Evolutionary conservation across 2,888 invertebrate genomes (phyloP).

Genomic region (Calephelis perditalis): DNA sequence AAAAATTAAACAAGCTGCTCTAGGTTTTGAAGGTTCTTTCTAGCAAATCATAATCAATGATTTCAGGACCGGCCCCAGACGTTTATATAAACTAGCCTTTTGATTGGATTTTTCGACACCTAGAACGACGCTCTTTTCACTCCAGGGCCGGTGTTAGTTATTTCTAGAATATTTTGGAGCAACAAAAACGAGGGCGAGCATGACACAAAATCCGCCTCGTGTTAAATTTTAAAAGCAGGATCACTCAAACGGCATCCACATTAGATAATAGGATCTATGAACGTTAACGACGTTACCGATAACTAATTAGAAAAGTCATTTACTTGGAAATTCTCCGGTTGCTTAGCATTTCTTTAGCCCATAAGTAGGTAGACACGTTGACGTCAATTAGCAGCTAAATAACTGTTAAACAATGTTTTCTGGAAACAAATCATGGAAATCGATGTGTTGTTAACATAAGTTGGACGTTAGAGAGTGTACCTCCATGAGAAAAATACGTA

Average conservation of each 20-base stretch:
- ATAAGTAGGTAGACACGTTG: conserved; percentile 4
- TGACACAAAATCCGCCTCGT: neutral
- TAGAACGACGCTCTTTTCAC: too few relatives aligned
- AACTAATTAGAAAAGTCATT: conserved; percentile 7
- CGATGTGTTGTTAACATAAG: neutral
- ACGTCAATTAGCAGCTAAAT: conserved; percentile 5
- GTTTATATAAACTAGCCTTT: too few relatives aligned
- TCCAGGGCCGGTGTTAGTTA: too few relatives aligned
- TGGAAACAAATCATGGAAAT: neutral
- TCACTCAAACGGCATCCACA: neutral
- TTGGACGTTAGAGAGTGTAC: too few relatives aligned
- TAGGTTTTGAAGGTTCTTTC: too few relatives aligned
- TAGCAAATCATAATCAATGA: too few relatives aligned
- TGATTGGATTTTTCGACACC: too few relatives aligned
- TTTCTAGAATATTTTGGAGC: too few relatives aligned
- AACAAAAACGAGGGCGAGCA: too few relatives aligned
- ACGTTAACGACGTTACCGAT: conserved; percentile 6
- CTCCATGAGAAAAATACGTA: too few relatives aligned
- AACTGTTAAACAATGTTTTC: neutral
- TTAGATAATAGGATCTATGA: conserved; percentile 11
- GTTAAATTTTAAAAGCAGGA: conserved; percentile 3
- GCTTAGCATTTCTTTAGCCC: conserved; percentile 5
- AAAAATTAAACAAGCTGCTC: too few relatives aligned
- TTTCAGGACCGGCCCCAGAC: too few relatives aligned
- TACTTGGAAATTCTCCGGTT: conserved; percentile 6